phyloP scores from a whole-genome alignment of 30 jellyfish, hydroid and myxozoan species.

The Phacellophora camtschatica region DNA sequence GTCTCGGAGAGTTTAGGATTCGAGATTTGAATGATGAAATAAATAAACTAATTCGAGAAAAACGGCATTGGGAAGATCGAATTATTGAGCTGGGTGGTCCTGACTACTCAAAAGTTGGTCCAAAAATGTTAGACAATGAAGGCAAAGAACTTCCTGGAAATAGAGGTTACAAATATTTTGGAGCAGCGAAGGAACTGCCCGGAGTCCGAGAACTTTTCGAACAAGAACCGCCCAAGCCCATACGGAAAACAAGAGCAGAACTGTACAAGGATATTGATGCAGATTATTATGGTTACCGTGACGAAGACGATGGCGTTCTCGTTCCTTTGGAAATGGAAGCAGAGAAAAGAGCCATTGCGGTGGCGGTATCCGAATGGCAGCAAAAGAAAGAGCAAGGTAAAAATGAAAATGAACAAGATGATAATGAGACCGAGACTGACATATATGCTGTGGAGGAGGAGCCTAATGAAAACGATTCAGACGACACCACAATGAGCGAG shows the following conservation, averaged over 20 bases:
- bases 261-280: constrained; percentile 86
- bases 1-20: constrained; percentile 97
- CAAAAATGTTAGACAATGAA: constrained; percentile 94
- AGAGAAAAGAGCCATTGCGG: constrained; percentile 77
- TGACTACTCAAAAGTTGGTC: constrained; percentile 88
- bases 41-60: constrained; percentile 86
- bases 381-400: constrained; percentile 77
- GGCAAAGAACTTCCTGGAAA: constrained; percentile 97
- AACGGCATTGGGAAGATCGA: constrained; percentile 97
- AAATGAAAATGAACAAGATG: constrained; percentile 62
- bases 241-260: constrained; percentile 91
- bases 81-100: constrained; percentile 96
- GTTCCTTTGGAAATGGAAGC: constrained; percentile 73
- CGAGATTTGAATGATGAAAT: constrained; percentile 98
- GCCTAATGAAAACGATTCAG: constrained; percentile 55
- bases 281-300: constrained; percentile 97
- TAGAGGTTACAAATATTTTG: constrained; percentile 95
- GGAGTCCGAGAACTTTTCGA: constrained; percentile 99
- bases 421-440: constrained; percentile 74
- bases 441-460: constrained; percentile 50
- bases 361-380: constrained; percentile 86
- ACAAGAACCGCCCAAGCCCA: constrained; percentile 94
- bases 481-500: constrained; percentile 10
- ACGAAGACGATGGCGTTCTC: constrained; percentile 93
- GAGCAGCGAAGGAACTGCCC: constrained; percentile 98